These are phyloP conservation scores for Byasa hedistus DNA, from an alignment of 2,888 invertebrate species.

Conservation along the genomic window DNA sequence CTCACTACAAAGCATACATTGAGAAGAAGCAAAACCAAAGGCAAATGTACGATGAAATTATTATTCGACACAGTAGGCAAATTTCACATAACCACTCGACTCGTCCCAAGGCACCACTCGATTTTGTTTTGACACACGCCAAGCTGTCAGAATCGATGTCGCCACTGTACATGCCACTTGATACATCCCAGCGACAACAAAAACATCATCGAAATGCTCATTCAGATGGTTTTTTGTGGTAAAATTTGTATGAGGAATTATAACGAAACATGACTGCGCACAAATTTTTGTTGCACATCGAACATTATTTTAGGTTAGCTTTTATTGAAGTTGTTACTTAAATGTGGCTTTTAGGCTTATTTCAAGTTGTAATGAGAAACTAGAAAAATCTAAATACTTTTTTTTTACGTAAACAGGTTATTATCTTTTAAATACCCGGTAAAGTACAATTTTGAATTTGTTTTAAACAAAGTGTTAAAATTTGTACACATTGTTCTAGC, in stretches of 20 bases:
- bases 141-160: conserved; percentile 52
- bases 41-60: conserved; percentile 32
- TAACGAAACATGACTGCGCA: conserved; percentile 56
- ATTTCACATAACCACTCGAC: conserved; percentile 45
- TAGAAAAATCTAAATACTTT: too few relatives aligned
- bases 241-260: conserved; percentile 54
- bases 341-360: background rate
- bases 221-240: conserved; percentile 50
- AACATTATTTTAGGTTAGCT: conserved; percentile 20
- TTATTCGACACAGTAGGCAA: conserved; percentile 53
- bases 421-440: too few relatives aligned
- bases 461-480: too few relatives aligned
- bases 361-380: background rate
- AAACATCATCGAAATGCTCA: conserved; percentile 51
- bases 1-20: conserved; percentile 1
- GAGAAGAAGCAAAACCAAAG: conserved; percentile 25
- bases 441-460: too few relatives aligned
- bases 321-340: conserved; percentile 20
- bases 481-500: background rate
- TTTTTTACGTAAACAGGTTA: too few relatives aligned
- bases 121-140: conserved; percentile 76
- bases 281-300: conserved; percentile 12
- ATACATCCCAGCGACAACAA: conserved; percentile 49
- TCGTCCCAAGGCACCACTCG: conserved; percentile 73
- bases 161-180: conserved; percentile 50